These are phyloP conservation scores for Notamacropus eugenii DNA, from an alignment of 2,797 vertebrate genomes.

Conservation along the genomic window DNA sequence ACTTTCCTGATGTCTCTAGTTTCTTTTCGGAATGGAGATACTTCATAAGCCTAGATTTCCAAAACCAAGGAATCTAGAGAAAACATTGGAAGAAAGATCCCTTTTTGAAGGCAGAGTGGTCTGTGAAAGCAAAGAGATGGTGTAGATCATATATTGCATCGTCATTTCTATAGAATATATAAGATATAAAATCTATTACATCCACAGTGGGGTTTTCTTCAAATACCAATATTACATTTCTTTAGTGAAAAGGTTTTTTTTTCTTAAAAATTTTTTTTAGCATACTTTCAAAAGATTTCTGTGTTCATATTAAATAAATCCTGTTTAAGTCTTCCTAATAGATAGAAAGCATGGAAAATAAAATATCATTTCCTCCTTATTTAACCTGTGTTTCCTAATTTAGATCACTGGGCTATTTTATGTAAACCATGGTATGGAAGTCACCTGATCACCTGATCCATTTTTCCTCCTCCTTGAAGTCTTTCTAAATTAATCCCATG, in stretches of 20 bases:
- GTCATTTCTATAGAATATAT: constrained; percentile 7
- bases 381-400: constrained; percentile 69
- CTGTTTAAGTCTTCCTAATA: constrained; percentile 3
- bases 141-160: not conserved
- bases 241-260: not conserved
- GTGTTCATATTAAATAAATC: not conserved
- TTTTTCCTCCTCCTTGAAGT: not conserved
- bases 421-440: not conserved
- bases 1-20: not conserved
- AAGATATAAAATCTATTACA: not conserved
- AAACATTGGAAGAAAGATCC: not conserved
- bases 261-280: constrained; percentile 17
- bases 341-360: constrained; percentile 66
- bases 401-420: constrained; percentile 46
- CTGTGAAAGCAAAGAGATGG: not conserved
- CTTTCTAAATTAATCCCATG: not conserved
- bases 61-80: not conserved
- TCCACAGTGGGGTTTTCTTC: not conserved
- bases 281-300: not conserved
- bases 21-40: not conserved
- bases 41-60: not conserved
- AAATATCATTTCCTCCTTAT: constrained; percentile 74
- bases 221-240: not conserved
- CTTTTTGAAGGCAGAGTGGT: not conserved
- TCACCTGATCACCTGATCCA: not conserved